Evolutionary conservation across 2,888 invertebrate species (phyloP), one percentile per base, ranked within the genome.

Genomic region (Micoletzkya japonica): DNA sequence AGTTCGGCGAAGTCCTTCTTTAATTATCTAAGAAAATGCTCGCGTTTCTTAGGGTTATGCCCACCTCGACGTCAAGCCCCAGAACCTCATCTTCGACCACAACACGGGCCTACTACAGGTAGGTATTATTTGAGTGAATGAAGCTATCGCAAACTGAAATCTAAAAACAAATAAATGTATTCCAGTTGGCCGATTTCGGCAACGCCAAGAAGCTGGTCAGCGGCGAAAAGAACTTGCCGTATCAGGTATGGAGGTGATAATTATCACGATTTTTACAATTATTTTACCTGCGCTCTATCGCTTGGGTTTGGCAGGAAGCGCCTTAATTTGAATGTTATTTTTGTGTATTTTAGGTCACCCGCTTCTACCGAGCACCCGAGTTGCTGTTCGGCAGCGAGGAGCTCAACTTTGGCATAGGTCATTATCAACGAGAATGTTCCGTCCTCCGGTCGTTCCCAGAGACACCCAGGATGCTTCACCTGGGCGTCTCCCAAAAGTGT

Each of bases 301-400:
- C n/a, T n/a, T n/a, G n/a, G n/a, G n/a, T n/a, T n/a, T n/a, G n/a
- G n/a, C n/a, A n/a, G n/a, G n/a, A n/a, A n/a, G n/a, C n/a, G 10
- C 44, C 10, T 14, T 44, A 44, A 59, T 20, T 17, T 30, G 7
- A 6, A 17, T 4, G 2, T 32, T 20, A 44, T 44, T 44, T 20
- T 44, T 20, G 30, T 17, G 4, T 28, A 26, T 36, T 60, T 60
- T 17, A 81, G 72, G 79, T 81, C 7, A 81, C 82, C 10, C 73
- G 82, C 17, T 81, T 76, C 72, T 82, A 82, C 61, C 74, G 82
- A 26, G 79, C 82, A 0, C 82, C 82, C 1, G 82, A 82, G 60
- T 71, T 82, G 2, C 72, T 82, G 24, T 82, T 82, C 70, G 82
- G 80, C 10, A 72, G 74, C 39, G 71, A 68, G 10, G 37, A 70